Evolutionary conservation across 2,888 invertebrate genomes (phyloP).

Genomic region (Chaetoderma sp.): DNA sequence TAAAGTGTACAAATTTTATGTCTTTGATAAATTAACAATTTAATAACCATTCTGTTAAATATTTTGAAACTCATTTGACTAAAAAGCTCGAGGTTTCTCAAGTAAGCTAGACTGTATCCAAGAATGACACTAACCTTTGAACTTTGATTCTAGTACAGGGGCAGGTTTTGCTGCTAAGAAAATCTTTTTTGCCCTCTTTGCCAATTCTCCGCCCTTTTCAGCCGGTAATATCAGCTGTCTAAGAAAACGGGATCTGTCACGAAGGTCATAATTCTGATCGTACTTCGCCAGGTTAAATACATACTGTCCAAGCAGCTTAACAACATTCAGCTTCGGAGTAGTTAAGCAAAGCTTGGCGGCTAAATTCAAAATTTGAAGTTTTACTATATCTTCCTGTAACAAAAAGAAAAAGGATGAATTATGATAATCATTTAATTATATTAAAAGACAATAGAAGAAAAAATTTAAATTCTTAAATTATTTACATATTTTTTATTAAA

Average conservation of each 20-base stretch:
- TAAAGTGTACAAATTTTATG: too few species aligned
- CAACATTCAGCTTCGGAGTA: conserved; percentile 83
- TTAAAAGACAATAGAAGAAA: too few species aligned
- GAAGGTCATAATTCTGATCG: conserved; percentile 96
- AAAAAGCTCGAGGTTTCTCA: too few species aligned
- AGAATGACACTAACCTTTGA: conserved; percentile 64
- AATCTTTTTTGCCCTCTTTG: conserved; percentile 82
- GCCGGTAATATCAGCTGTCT: conserved; percentile 82
- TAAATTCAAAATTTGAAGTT: conserved; percentile 93
- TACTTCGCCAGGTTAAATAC: conserved; percentile 94
- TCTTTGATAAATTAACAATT: too few species aligned
- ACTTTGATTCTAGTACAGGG: conserved; percentile 83
- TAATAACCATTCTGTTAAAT: too few species aligned
- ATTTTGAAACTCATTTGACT: too few species aligned
- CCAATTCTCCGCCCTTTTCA: conserved; percentile 73
- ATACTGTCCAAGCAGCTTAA: conserved; percentile 86
- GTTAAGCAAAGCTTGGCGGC: conserved; percentile 93
- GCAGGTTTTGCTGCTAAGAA: conserved; percentile 95
- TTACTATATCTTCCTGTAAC: conserved; percentile 89
- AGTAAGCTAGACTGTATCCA: too few species aligned
- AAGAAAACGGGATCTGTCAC: conserved; percentile 93
- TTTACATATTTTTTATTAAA: too few species aligned
- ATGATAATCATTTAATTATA: too few species aligned
- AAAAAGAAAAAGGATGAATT: conserved; percentile 18
- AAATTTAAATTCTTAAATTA: too few species aligned